Base-by-base conservation (phyloP, 2,797 vertebrate genomes). In the Iguana delicatissima region DNA sequence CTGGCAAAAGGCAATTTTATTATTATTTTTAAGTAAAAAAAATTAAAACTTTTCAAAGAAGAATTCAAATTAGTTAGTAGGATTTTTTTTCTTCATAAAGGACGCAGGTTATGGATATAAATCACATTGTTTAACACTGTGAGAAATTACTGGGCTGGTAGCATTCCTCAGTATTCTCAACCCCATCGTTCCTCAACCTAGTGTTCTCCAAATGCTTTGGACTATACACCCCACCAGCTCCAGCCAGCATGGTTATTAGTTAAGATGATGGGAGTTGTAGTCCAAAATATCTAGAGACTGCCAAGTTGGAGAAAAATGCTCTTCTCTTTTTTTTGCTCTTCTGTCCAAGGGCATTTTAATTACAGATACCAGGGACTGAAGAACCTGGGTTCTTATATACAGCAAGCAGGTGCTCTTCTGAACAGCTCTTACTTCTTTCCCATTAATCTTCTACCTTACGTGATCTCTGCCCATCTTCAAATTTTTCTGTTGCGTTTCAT, bases 291-390 rank as follows among this genome's bases (percentile, higher is more conserved):
- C 20, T 32, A 10, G 26, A 32, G 26, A 4, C 9, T 69, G 6
- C 8, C 26, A 67, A 67, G 64, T 67, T 67, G 64, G 24, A 7
- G 6, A 29, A 29, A 9, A 29, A 69, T 32, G 26, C 2, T 69
- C 67, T 69, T 10, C 24, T 29, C 67, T 29, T 32, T 32, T 29
- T 29, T 29, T 62, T 62, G 20, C 59, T 46, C 1, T n/a, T 12
- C 64, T 35, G 0, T 2, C 18, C 24, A 9, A 77, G 13, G 0
- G 1, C 6, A 7, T 13, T 29, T 67, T 0, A 5, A 74, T 67
- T 0, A 22, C 77, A 67, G 72, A 32, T 18, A 64, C 24, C 50
- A 20, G 1, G 62, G 62, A 38, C 6, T 52, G 52, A 84, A 52
- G 5, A 64, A 84, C 12, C 2, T 3, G 2, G 0, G 52, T 59